These are phyloP conservation scores for Nesogale talazaci DNA, from an alignment of 2,113 vertebrate genomes.

Conservation along the genomic window DNA sequence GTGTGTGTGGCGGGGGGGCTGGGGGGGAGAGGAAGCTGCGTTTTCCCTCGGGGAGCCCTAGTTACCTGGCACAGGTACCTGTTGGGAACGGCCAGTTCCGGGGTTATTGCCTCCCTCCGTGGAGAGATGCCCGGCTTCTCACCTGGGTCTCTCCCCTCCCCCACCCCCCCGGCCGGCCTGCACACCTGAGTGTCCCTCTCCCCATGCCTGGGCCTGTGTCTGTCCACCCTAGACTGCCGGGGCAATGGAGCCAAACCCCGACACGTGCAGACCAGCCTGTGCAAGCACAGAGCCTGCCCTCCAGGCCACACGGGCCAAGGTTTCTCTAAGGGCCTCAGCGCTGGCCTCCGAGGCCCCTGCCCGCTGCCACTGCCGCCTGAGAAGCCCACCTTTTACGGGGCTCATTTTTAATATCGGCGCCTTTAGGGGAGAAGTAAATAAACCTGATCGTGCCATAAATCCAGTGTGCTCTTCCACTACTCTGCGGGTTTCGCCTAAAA, in stretches of 20 bases:
- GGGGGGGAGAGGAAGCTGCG: neutral
- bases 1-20: too few relatives aligned
- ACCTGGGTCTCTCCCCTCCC: too few relatives aligned
- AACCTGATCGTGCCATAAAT: constrained; percentile 69
- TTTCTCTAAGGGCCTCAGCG: neutral
- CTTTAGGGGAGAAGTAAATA: constrained; percentile 70
- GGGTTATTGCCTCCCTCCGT: too few relatives aligned
- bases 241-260: neutral
- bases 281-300: neutral
- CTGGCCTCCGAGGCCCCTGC: neutral
- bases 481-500: constrained; percentile 66
- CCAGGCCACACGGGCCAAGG: neutral
- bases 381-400: constrained; percentile 53
- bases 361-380: constrained; percentile 7
- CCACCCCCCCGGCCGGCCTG: neutral
- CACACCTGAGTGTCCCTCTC: too few relatives aligned
- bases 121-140: too few relatives aligned
- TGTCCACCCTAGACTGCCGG: neutral
- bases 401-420: constrained; percentile 72
- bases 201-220: too few relatives aligned
- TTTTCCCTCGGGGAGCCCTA: neutral
- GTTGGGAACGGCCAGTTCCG: neutral
- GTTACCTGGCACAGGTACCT: neutral
- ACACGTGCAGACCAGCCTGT: neutral
- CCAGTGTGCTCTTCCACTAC: constrained; percentile 48